Conservation (phyloP, 2,888 invertebrate species). For the Ernsta delagoae region DNA sequence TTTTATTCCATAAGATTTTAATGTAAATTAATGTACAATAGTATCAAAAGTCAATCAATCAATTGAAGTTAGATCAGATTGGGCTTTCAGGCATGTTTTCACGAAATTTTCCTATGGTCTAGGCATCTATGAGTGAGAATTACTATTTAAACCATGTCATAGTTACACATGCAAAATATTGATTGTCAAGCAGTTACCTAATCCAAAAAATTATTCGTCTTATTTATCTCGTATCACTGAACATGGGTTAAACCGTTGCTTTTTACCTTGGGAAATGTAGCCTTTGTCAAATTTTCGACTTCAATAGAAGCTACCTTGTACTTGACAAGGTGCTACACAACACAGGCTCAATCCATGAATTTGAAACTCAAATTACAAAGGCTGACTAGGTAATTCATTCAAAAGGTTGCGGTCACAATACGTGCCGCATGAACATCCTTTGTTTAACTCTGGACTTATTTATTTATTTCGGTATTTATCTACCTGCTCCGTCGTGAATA, state of each 20-base stretch:
- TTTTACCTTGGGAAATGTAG: background rate
- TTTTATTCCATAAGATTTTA: no score
- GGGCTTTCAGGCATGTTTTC: no score
- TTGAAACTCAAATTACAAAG: slow-evolving; percentile 26
- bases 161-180: no score
- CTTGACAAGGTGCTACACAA: slow-evolving; percentile 9
- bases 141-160: no score
- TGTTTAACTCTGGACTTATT: slow-evolving; percentile 34
- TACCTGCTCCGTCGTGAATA: slow-evolving; percentile 2
- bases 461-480: background rate
- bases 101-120: no score
- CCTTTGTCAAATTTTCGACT: slow-evolving; percentile 7
- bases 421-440: slow-evolving; percentile 34
- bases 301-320: background rate
- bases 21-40: no score
- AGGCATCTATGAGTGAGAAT: no score
- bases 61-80: no score
- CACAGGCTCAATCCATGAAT: slow-evolving; percentile 18
- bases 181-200: no score
- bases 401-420: slow-evolving; percentile 39
- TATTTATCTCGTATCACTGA: no score
- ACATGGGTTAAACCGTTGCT: background rate
- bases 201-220: no score
- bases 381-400: slow-evolving; percentile 39
- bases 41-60: no score